Conservation (phyloP, 2,113 vertebrate species). For the Gallinago jamesoni region DNA sequence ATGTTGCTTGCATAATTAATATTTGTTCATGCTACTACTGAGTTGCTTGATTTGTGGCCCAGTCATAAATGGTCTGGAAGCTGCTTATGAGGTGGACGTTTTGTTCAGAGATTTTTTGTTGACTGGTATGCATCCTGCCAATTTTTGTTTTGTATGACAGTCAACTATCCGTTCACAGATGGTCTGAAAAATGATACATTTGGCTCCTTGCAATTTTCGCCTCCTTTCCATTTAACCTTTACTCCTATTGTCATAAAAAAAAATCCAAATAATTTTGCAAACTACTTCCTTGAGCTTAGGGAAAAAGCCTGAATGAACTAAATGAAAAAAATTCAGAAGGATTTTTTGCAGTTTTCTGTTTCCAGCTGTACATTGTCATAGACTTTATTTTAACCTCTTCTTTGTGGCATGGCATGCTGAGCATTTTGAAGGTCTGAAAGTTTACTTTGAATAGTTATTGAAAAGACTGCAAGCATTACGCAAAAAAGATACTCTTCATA, state of each 20-base stretch:
- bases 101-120: slow-evolving; percentile 16
- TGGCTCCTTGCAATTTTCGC: neutral
- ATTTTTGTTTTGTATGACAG: slow-evolving; percentile 17
- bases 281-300: neutral
- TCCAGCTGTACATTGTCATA: neutral
- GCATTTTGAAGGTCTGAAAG: neutral
- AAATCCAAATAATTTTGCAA: neutral
- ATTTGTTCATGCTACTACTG: neutral
- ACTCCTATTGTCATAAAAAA: neutral
- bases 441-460: neutral
- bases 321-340: neutral
- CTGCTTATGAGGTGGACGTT: neutral
- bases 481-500: neutral
- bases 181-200: slow-evolving; percentile 42
- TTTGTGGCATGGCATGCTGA: neutral
- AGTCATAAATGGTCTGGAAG: neutral
- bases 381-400: neutral
- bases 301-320: neutral
- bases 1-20: neutral
- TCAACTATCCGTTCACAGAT: slow-evolving; percentile 20
- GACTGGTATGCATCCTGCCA: neutral
- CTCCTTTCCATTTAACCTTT: slow-evolving; percentile 30
- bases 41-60: neutral
- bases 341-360: neutral
- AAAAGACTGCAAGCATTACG: neutral